A percentile compares a stretch with the other conserved stretches of the same genome.
Evolutionary conservation across 2,113 vertebrate species (phyloP).

Genomic region (Dolichotis patagonum): DNA sequence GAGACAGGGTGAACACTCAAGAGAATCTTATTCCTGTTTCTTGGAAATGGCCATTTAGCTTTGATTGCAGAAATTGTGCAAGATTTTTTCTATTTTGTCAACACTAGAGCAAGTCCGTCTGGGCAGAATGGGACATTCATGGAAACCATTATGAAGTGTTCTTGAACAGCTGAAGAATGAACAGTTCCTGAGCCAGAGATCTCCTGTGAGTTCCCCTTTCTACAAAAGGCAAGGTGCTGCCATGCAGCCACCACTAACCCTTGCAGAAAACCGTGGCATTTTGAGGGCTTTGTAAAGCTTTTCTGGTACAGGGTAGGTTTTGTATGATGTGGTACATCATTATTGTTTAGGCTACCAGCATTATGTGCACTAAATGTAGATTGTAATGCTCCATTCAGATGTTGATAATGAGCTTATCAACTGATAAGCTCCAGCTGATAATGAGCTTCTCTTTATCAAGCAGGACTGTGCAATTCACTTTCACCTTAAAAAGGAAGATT

Average conservation of each 20-base stretch:
- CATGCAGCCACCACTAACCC: neutral
- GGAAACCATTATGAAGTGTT: neutral
- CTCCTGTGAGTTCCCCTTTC: neutral
- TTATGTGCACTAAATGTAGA: neutral
- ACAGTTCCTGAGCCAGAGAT: neutral
- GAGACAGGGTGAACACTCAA: neutral
- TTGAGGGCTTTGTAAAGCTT: neutral
- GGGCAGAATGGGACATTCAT: neutral
- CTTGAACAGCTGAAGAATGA: neutral
- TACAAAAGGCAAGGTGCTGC: neutral
- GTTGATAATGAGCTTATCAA: too few species aligned
- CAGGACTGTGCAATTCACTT: neutral
- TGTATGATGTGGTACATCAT: neutral
- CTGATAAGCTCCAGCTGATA: neutral
- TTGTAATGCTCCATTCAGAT: neutral
- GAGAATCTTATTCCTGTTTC: neutral
- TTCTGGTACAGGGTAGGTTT: neutral
- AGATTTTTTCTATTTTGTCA: conserved; percentile 1
- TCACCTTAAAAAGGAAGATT: neutral
- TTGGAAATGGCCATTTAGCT: conserved; percentile 15
- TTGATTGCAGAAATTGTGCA: neutral
- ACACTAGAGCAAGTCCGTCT: neutral
- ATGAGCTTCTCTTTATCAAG: neutral
- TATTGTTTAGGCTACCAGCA: neutral
- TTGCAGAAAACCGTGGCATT: neutral